Percentiles rank a stretch among this genome's conserved stretches.
Evolutionary conservation across 2,888 invertebrate species (phyloP).

Genomic region (Onthophagus sagittarius): DNA sequence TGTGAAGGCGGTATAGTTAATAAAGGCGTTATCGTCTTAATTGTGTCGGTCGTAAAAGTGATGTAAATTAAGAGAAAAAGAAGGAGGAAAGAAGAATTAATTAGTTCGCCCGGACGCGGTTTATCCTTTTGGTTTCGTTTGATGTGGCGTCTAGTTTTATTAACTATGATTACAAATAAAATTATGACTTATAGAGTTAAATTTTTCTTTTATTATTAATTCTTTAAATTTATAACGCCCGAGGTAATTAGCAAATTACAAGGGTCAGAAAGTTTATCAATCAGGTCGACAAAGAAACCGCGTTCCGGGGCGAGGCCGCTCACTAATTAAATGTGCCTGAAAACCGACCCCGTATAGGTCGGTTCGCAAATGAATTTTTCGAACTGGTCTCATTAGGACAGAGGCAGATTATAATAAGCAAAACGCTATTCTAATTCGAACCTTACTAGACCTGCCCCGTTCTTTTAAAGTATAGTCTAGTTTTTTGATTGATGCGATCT

Average conservation of each 20-base stretch:
- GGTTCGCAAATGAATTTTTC: conserved; percentile 10
- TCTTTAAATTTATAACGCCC: background rate
- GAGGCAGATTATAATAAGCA: conserved; percentile 20
- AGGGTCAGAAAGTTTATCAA: conserved; percentile 12
- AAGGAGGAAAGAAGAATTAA: background rate
- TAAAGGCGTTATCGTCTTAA: conserved; percentile 9
- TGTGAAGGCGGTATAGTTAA: background rate
- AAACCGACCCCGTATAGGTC: background rate
- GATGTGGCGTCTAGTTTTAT: background rate
- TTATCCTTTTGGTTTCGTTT: background rate
- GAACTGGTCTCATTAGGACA: conserved; percentile 17
- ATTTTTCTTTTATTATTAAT: background rate
- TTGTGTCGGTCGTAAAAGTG: conserved; percentile 2
- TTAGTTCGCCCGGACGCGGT: background rate
- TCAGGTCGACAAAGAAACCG: background rate
- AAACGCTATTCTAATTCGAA: conserved; percentile 38
- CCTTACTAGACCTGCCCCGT: conserved; percentile 40
- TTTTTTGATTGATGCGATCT: conserved; percentile 44
- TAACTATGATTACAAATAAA: background rate
- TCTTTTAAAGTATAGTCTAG: conserved; percentile 42
- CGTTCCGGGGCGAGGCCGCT: conserved; percentile 10
- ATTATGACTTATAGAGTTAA: background rate
- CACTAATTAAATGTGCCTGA: conserved; percentile 22
- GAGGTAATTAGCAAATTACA: conserved; percentile 12
- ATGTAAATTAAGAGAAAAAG: conserved; percentile 12